Base-by-base conservation (phyloP, 30 jellyfish, hydroid and myxozoan species). In the Turritopsis dohrnii region DNA sequence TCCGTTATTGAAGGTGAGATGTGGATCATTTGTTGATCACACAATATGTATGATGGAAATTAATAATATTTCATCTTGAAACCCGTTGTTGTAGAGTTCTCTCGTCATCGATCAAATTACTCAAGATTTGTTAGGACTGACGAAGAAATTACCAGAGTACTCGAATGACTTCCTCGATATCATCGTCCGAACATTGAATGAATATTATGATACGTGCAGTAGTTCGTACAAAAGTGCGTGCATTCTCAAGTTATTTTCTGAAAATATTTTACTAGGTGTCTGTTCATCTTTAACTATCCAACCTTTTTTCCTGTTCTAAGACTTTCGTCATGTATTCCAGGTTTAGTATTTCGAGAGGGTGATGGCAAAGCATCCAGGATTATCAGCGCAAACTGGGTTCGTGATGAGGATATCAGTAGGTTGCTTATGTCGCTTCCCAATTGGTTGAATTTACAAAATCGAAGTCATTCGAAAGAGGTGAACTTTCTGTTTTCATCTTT, bases 311-410 rank as follows among this genome's bases (percentile, higher is more conserved):
- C 72, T 21, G 7, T 26, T 22, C 17, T 66, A 66, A 7, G 74
- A 18, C 5, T 29, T 82, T 21, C 5, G 13, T 41, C 27, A 66
- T 1, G 23, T 20, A 0, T 75, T 28, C 30, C 71, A 89, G 97
- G 96, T 18, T 89, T 94, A 69, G 96, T 94, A 0, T 74, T 84
- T 26, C 54, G 96, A 72, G 99, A 94, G 31, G 99, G 89, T 71
- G 96, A 90, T 66, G 96, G 96, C 1, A 86, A 89, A 86, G 97
- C 94, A 53, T 94, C 99, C 29, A 80, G 95, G 16, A 94, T 94
- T 9, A 89, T 94, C 31, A 94, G 99, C 80, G 99, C 96, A 0
- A 89, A 96, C 27, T 94, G 99, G 99, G 99, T 90, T 0, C 86
- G 92, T 72, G 99, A 94, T 80, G 96, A 88, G 7, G 99, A 94